Evolutionary conservation across 2,888 invertebrate species (phyloP), one percentile per base, ranked within the genome.

Genomic region (Watsonalla cultraria): DNA sequence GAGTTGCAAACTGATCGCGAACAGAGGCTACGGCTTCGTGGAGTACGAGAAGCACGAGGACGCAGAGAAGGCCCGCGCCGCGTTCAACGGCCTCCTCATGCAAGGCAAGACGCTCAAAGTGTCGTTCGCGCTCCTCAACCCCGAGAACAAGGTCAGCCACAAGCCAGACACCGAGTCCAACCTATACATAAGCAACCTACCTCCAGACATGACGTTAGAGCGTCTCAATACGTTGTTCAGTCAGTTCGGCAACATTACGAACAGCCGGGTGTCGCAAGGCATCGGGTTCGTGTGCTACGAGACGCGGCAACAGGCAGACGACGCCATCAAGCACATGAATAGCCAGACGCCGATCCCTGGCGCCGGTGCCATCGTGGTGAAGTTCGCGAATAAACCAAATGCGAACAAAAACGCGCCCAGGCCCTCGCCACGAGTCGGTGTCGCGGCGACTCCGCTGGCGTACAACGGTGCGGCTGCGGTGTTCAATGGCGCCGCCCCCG

Each of bases 61-160:
- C 76, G 91, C 91, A 1, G 91, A 91, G 77, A 91, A 91, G 86
- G 91, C 91, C 74, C 84, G 91, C 58, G 74, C 80, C 54, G 90
- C 91, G 46, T 91, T 91, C 78, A 91, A 91, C 83, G 91, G 91
- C 46, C 80, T 91, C 55, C 82, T 90, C 62, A 90, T 91, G 89
- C 91, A 91, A 65, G 91, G 91, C 64, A 91, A 91, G 70, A 91
- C 91, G 56, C 80, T 91, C 55, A 91, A 91, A 70, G 91, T 91
- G 66, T 91, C 91, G 54, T 91, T 91, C 69, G 91, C 91, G 33
- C 84, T 91, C 54, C 86, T 91, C 61, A 91, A 91, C 68, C 91
- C 91, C 49, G 91, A 91, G 67, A 86, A 90, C 74, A 91, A 91
- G 74, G 83, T 80, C 61, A 88, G 86, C 76, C 91, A 90, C 74